A percentile compares a stretch with the other conserved stretches of the same genome.
These are phyloP conservation scores for Distichodus sexfasciatus DNA, from an alignment of 2,797 vertebrate genomes.

Conservation along the genomic window DNA sequence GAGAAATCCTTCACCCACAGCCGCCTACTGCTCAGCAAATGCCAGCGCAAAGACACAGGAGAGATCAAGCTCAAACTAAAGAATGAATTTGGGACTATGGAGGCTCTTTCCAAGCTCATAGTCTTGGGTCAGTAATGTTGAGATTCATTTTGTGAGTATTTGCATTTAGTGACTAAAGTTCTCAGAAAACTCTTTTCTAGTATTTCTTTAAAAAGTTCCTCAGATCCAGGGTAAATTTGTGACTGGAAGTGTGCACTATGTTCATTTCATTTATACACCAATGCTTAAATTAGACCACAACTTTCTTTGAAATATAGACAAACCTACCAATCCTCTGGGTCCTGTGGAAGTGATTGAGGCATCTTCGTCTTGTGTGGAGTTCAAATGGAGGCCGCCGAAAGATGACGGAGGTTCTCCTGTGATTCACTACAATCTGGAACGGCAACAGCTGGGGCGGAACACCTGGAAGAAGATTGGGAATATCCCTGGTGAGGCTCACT, in stretches of 20 bases:
- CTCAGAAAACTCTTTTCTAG: not conserved
- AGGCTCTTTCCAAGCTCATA: constrained; percentile 74
- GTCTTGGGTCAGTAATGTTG: constrained; percentile 73
- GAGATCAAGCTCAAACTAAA: constrained; percentile 83
- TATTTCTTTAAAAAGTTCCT: too few species aligned
- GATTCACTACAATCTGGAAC: constrained; percentile 78
- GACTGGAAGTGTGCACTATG: too few species aligned
- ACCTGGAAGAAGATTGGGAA: constrained; percentile 84
- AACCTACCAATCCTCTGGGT: constrained; percentile 79
- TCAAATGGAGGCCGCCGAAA: constrained; percentile 81
- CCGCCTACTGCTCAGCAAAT: constrained; percentile 74
- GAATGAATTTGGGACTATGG: constrained; percentile 78
- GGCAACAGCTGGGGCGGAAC: constrained; percentile 79
- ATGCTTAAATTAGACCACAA: not conserved
- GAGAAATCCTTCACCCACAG: constrained; percentile 71
- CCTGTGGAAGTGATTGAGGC: constrained; percentile 80
- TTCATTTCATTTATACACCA: too few species aligned
- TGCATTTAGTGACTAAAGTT: not conserved
- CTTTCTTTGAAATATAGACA: constrained; percentile 70
- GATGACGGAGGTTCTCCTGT: constrained; percentile 81
- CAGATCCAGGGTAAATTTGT: too few species aligned
- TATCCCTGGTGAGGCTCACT: constrained; percentile 68
- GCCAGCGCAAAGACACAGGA: constrained; percentile 76
- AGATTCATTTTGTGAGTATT: not conserved
- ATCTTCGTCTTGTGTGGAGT: constrained; percentile 69